Conservation (phyloP, 2,113 vertebrate species). For the Oryzias woworae region DNA sequence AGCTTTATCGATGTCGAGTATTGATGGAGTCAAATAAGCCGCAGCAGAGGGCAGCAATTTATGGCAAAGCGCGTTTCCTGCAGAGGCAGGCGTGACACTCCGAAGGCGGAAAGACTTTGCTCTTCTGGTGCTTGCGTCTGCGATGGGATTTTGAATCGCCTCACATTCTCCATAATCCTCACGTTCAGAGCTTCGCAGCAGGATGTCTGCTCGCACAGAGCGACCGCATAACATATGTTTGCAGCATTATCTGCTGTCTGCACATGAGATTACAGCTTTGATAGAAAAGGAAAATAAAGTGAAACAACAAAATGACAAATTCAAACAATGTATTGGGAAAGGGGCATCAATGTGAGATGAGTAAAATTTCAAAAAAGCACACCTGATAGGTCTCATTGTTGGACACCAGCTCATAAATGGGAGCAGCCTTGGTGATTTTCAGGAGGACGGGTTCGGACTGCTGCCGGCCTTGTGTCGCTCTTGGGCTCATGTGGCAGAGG, state of each 20-base stretch:
- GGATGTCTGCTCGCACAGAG: conserved; percentile 2
- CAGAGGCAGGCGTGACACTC: conserved; percentile 1
- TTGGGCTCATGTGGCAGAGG: conserved; percentile 86
- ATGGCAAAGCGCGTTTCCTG: conserved; percentile 15
- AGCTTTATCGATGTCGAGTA: conserved; percentile 30
- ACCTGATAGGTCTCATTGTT: conserved; percentile 96
- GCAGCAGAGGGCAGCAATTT: conserved; percentile 10
- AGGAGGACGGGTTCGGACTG: conserved; percentile 88
- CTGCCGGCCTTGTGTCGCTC: conserved; percentile 66
- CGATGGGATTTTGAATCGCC: conserved; percentile 20
- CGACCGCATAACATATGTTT: background rate
- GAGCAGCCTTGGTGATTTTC: conserved; percentile 91
- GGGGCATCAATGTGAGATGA: background rate
- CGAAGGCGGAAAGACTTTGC: conserved; percentile 4
- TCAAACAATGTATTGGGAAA: background rate
- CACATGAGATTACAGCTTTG: background rate
- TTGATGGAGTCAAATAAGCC: conserved; percentile 39
- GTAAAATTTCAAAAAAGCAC: background rate
- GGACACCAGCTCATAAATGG: conserved; percentile 92
- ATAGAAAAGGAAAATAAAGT: conserved; percentile 1
- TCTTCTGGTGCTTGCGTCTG: conserved; percentile 1
- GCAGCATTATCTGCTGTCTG: conserved; percentile 17
- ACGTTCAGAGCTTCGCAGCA: background rate
- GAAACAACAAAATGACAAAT: background rate
- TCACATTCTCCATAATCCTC: background rate